Base-by-base conservation (phyloP, 1,140 invertebrate genomes). In the Ips nitidus region DNA sequence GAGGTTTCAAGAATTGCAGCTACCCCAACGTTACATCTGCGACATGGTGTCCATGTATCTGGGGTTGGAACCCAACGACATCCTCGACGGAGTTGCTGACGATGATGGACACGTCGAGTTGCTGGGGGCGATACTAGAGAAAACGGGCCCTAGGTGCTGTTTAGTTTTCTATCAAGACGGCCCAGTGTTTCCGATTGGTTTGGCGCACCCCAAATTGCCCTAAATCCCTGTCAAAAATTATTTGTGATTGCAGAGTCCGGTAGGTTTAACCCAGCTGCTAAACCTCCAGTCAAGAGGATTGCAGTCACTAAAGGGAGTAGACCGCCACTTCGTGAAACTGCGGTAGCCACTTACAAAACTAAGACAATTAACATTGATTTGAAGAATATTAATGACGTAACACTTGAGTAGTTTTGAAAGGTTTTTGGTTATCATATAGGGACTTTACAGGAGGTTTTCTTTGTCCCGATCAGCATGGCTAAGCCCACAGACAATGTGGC, bases 61-160 rank as follows among this genome's bases (percentile, higher is more conserved):
- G 55, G 83, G 86, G 71, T 78, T 84, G 52, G 81, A 86, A 2
- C 71, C 80, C 36, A 83, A 85, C 42, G 82, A 85, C 67, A 80
- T 91, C 0, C 80, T 89, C 75, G 88, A 89, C 69, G 88, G 88
- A 42, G 82, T 90, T 7, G 82, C 84, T 41, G 89, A 91, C 77
- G 83, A 83, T 55, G 84, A 86, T 50, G 74, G 82, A 64, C 85
- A 88, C 74, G 79, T 90, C 2, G 80, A 87, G 40, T 75, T 84
- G 43, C 77, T 91, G 43, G 84, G 84, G 47, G 82, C 73, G 60
- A 82, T 89, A 55, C 82, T 86, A 36, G 72, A 77, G 1, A 79
- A 82, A 65, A 80, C 78, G 37, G 85, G 85, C 2, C 76, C 76
- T 56, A 76, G 76, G 71, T 82, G 81, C 2, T 75, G 87, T 8